Conservation (phyloP, 2,888 invertebrate genomes). For the Melanostoma scalare region DNA sequence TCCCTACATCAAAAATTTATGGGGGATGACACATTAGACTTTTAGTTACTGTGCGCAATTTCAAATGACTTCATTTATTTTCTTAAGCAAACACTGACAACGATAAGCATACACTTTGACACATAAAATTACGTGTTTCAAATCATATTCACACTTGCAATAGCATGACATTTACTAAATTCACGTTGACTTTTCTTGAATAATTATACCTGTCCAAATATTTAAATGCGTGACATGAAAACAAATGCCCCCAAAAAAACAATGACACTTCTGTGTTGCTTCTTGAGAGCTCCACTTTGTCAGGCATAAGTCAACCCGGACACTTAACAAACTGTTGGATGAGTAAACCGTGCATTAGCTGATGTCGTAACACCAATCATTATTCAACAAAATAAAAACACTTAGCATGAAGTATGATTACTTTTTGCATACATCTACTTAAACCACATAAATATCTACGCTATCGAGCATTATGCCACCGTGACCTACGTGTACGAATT, state of each 20-base stretch:
- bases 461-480: conserved; percentile 30
- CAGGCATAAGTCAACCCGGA: conserved; percentile 17
- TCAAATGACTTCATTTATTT: too few relatives aligned
- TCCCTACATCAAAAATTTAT: too few relatives aligned
- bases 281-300: conserved; percentile 1
- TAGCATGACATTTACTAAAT: not conserved
- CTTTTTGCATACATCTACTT: conserved; percentile 34
- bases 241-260: conserved; percentile 13
- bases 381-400: conserved; percentile 35
- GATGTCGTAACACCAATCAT: conserved; percentile 42
- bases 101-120: too few relatives aligned
- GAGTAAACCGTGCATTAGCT: conserved; percentile 5
- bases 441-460: conserved; percentile 26
- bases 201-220: not conserved
- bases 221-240: conserved; percentile 27
- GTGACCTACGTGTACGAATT: conserved; percentile 56
- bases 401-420: conserved; percentile 50
- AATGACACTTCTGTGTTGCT: conserved; percentile 9
- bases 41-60: too few relatives aligned
- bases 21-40: too few relatives aligned
- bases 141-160: not conserved
- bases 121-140: not conserved
- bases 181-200: conserved; percentile 17
- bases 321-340: not conserved
- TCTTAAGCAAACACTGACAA: too few relatives aligned